Percentiles rank a stretch among this genome's conserved stretches.
These are phyloP conservation scores for Eumacrocentrus americanus DNA, from an alignment of 2,888 invertebrate genomes.

Conservation along the genomic window DNA sequence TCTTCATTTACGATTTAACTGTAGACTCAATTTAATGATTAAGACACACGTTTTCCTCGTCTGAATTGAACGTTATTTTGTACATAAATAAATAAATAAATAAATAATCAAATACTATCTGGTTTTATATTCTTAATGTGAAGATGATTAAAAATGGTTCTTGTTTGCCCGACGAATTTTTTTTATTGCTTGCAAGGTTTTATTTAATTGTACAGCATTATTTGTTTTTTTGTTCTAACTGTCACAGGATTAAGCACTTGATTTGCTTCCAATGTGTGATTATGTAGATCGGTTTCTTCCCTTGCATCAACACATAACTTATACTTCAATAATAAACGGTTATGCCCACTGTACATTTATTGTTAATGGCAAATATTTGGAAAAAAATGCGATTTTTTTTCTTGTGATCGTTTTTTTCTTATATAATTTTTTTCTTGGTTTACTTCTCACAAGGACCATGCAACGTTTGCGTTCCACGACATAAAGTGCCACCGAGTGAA, in stretches of 20 bases:
- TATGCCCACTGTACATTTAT: conserved; percentile 42
- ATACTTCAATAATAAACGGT: conserved; percentile 18
- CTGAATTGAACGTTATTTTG: too few species aligned
- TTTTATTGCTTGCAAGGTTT: conserved; percentile 52
- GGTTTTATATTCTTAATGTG: neutral
- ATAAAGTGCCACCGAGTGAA: neutral
- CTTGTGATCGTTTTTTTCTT: conserved; percentile 25
- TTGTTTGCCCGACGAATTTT: neutral
- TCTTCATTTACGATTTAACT: too few species aligned
- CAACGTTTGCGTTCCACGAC: neutral
- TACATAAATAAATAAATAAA: conserved; percentile 29
- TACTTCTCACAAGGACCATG: conserved; percentile 6
- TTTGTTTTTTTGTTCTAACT: conserved; percentile 38
- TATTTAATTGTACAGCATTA: conserved; percentile 57
- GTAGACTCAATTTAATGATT: conserved; percentile 14
- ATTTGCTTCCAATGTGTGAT: conserved; percentile 7
- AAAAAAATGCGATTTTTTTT: conserved; percentile 41
- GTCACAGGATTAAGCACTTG: neutral
- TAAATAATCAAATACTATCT: neutral
- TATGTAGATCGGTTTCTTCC: conserved; percentile 35
- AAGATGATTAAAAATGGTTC: neutral
- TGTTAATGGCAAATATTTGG: conserved; percentile 43
- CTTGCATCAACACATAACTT: conserved; percentile 6
- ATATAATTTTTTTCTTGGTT: conserved; percentile 32
- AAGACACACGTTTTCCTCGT: too few species aligned